Evolutionary conservation across 2,888 invertebrate species (phyloP).

Genomic region (Agrochola macilenta): DNA sequence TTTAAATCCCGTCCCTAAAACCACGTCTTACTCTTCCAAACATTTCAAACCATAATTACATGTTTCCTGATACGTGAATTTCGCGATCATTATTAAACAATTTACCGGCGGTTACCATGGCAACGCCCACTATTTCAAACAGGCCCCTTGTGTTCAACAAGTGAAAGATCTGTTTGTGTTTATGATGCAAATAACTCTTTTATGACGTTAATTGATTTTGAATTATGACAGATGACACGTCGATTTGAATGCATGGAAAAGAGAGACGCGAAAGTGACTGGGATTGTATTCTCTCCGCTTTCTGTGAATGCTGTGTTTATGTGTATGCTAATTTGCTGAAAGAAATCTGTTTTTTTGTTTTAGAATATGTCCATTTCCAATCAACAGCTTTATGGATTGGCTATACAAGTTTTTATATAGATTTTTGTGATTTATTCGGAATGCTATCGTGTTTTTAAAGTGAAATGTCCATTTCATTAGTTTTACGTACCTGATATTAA

Average conservation of each 20-base stretch:
- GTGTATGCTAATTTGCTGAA: conserved; percentile 28
- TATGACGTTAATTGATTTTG: conserved; percentile 66
- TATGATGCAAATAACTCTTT: conserved; percentile 63
- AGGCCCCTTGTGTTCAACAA: conserved; percentile 44
- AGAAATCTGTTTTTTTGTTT: neutral
- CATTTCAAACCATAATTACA: conserved; percentile 84
- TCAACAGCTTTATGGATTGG: neutral
- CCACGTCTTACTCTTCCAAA: conserved; percentile 64
- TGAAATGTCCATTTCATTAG: neutral
- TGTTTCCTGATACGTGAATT: conserved; percentile 86
- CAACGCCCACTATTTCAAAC: conserved; percentile 79
- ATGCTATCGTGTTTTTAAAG: neutral
- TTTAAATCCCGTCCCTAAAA: conserved; percentile 28
- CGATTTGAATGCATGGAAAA: conserved; percentile 45
- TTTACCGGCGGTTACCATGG: conserved; percentile 84
- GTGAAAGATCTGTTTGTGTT: conserved; percentile 61
- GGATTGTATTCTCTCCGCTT: conserved; percentile 34
- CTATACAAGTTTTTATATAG: neutral
- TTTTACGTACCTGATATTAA: neutral
- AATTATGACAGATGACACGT: conserved; percentile 65
- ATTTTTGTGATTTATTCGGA: neutral
- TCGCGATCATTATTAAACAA: conserved; percentile 86
- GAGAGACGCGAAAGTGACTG: conserved; percentile 38
- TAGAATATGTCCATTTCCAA: neutral
- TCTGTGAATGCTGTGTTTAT: conserved; percentile 30